A percentile compares a stretch with the other conserved stretches of the same genome.
phyloP scores from a whole-genome alignment of 2,113 vertebrate genomes.

The Myrmecophaga tridactyla region DNA sequence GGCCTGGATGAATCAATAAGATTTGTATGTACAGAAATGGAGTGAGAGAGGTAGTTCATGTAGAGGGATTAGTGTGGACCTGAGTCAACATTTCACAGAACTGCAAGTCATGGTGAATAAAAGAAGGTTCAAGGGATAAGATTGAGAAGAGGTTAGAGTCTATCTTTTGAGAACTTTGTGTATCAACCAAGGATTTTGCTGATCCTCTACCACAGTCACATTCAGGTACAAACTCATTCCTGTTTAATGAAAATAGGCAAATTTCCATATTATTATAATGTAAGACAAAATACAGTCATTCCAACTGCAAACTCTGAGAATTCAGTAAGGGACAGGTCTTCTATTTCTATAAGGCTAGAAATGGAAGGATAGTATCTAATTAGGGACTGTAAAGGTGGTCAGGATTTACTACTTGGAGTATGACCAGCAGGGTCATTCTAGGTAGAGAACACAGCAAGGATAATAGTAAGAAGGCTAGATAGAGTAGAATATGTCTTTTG shows the following conservation, averaged over 20 bases:
- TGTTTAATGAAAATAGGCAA: not conserved
- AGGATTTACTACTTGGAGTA: not conserved
- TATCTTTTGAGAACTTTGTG: not conserved
- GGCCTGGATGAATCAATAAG: not conserved
- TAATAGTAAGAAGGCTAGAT: not conserved
- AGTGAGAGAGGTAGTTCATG: not conserved
- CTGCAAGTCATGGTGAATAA: not conserved
- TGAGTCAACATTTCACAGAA: not conserved
- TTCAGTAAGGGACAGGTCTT: not conserved
- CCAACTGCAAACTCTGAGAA: not conserved
- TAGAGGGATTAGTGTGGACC: not conserved
- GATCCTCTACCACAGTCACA: not conserved
- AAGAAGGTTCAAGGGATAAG: not conserved
- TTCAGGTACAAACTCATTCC: not conserved
- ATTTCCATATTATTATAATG: not conserved
- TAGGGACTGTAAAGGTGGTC: not conserved
- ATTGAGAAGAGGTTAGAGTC: not conserved
- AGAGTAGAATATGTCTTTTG: not conserved
- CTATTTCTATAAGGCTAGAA: not conserved
- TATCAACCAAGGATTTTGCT: not conserved
- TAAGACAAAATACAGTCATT: not conserved
- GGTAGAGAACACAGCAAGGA: not conserved
- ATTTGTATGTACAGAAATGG: not conserved
- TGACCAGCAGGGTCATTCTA: not conserved
- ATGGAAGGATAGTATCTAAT: not conserved